Conservation (phyloP, 1,140 invertebrate species). For the Pinna nobilis region DNA sequence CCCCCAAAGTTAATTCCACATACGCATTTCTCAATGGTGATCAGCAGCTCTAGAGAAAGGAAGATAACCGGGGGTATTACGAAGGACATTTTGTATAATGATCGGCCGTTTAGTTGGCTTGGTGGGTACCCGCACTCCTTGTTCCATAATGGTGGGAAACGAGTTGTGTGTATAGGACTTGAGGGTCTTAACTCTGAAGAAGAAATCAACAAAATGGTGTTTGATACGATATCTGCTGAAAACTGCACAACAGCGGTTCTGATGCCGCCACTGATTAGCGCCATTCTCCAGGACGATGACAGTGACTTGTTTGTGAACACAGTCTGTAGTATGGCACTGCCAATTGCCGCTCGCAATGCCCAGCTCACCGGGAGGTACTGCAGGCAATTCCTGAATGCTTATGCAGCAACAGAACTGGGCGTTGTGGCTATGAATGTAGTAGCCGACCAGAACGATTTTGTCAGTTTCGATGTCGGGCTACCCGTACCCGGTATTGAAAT, state of each 20-base stretch:
- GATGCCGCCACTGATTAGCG: not conserved
- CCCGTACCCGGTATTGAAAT: constrained; percentile 4
- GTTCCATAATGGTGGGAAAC: not conserved
- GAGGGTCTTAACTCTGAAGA: not conserved
- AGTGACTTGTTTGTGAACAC: not conserved
- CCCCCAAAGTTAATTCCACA: not conserved
- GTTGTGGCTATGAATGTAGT: not conserved
- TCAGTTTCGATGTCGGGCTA: not conserved
- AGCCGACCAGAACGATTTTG: not conserved
- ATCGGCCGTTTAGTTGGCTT: constrained; percentile 2
- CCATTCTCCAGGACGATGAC: not conserved
- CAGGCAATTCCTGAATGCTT: not conserved
- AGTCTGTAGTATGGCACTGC: not conserved
- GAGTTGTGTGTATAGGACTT: too few species aligned
- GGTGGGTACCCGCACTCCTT: not conserved
- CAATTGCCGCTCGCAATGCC: not conserved
- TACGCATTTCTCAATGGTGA: not conserved
- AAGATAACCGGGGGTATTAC: not conserved
- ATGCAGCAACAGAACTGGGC: not conserved
- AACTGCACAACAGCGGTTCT: not conserved
- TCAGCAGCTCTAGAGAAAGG: not conserved
- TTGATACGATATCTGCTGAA: not conserved
- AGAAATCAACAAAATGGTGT: not conserved
- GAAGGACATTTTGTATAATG: not conserved
- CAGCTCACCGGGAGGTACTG: not conserved